Base-by-base conservation (phyloP, 2,888 invertebrate species). In the Ernsta delagoae region DNA sequence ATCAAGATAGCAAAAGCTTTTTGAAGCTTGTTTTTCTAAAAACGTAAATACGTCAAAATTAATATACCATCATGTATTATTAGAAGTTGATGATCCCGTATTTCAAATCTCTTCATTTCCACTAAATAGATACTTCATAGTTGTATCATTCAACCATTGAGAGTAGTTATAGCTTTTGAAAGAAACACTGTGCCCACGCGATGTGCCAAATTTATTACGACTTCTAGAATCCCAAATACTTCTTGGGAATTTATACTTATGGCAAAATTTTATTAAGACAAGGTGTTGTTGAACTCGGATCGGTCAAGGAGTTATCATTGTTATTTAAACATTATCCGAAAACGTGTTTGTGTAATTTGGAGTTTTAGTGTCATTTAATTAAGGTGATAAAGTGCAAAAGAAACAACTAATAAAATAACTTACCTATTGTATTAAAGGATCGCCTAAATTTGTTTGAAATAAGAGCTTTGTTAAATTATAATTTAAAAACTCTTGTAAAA, bases 311-410 rank as follows among this genome's bases (percentile, higher is more conserved):
- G 12, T 36, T 54, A 36, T 54, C 41, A 61, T 11, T 54, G 60
- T 61, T 67, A 54, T 60, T 45, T 59, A 36, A 66, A 24, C 50
- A 45, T 59, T 65, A 65, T 65, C 65, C 12, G 4, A 34, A 34
- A 0, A 45, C 3, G 5, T 53, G 59, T 43, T 59, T 53, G 4
- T 57, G 6, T 59, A 45, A 57, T 41, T 57, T 34, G 45, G 57
- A n/a, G 8, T 31, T 59, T 65, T 59, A 65, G 12, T 53, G 8
- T 3, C 5, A 4, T 59, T 41, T 65, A 53, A 65, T 24, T 8
- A 56, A 41, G 12, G 5, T 41, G 56, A 64, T 56, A 64, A 64
- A 43, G n/a, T 9, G 31, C 41, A 16, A 4, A 16, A 62, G 6
- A 56, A 48, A 8, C n/a, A 8, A 64, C 45, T 11, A 12, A 56